Conservation (phyloP, 1,140 invertebrate genomes). For the Orius insidiosus region DNA sequence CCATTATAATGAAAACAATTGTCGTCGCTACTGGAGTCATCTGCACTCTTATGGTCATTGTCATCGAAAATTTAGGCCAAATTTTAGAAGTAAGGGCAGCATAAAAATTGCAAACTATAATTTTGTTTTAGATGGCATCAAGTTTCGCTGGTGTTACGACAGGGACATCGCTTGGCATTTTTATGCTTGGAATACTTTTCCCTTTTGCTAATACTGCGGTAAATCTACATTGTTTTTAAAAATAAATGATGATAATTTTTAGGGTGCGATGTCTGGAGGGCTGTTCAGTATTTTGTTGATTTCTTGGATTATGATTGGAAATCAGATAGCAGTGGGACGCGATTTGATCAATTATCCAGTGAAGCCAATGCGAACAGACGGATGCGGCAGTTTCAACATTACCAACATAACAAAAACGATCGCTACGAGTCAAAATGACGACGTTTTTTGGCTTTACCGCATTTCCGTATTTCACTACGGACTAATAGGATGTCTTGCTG, state of each 20-base stretch:
- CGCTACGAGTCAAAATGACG: neutral
- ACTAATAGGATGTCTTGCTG: neutral
- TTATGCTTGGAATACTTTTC: conserved; percentile 15
- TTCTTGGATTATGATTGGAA: conserved; percentile 70
- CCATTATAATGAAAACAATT: conserved; percentile 35
- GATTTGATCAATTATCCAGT: conserved; percentile 33
- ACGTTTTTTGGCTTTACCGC: neutral
- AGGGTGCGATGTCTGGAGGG: conserved; percentile 62
- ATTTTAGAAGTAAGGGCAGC: conserved; percentile 29
- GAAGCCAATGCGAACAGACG: conserved; percentile 15
- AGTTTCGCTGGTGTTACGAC: conserved; percentile 41
- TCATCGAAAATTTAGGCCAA: conserved; percentile 39
- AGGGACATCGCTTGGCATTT: conserved; percentile 13
- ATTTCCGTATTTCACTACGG: conserved; percentile 2
- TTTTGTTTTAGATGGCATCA: conserved; percentile 34
- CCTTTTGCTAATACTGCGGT: conserved; percentile 30
- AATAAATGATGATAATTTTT: conserved; percentile 4
- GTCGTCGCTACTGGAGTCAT: conserved; percentile 37
- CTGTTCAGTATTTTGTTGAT: conserved; percentile 47
- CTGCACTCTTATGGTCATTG: conserved; percentile 37
- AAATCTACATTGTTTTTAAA: conserved; percentile 1
- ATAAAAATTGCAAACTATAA: neutral
- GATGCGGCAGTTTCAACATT: conserved; percentile 12
- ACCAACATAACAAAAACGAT: neutral
- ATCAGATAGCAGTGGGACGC: conserved; percentile 49